Base-by-base conservation (phyloP, 2,797 vertebrate genomes). In the Tenualosa ilisha region DNA sequence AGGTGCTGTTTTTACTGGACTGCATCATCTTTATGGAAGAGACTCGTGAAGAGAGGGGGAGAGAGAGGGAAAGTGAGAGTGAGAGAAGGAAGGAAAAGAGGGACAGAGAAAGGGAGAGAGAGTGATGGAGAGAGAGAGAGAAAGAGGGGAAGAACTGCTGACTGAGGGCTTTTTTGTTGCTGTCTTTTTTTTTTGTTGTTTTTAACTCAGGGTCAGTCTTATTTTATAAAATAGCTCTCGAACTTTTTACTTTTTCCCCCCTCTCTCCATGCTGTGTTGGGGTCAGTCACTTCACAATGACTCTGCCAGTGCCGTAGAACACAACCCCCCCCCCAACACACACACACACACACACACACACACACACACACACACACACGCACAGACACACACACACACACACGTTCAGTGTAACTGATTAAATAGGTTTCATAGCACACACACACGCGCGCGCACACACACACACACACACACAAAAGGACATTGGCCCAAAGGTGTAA, bases 1-100 rank as follows among this genome's bases (percentile, higher is more conserved):
- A 83, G 90, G 92, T 93, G 83, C 92, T 94, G 92, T 93, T 93
- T 93, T 93, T 92, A 86, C 90, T 89, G 88, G 91, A 85, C 90
- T 94, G 91, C 51, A 53, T 53, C 91, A 91, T 90, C 90, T 89
- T 88, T 90, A 85, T 89, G 84, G 87, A 68, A 54, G 72, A 84
- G 84, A 22, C 12, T 53, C 9, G 63, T 50, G 75, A 81, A 88
- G 86, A 68, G 65, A 37, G 65, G 26, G 65, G 65, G 26, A 15
- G 3, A 37, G 26, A 31, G 24, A 12, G 26, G 12, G 26, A 37
- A 8, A 37, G 12, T 3, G 65, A 68, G 65, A 26, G 12, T 15
- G 63, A 31, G 63, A 37, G 24, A 31, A 26, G 31, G 65, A 31
- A 31, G 31, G 31, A 31, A 31, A 31, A 26, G 26, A n/a, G 26